These are phyloP conservation scores for Corythornis cristatus DNA, from an alignment of 2,113 vertebrate genomes.

Conservation along the genomic window DNA sequence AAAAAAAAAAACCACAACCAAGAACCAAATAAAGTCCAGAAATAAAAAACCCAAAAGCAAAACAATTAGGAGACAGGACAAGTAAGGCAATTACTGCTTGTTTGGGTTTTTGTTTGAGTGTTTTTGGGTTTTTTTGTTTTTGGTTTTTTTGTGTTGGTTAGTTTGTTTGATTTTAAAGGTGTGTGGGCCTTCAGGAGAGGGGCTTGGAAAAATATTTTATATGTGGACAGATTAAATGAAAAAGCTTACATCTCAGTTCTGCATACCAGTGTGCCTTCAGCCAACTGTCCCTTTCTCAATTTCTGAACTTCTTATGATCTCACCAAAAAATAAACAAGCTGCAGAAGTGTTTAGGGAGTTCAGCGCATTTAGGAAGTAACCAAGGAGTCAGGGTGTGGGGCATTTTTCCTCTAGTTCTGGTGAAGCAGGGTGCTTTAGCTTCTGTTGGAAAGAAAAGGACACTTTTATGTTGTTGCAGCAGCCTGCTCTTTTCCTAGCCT, in stretches of 20 bases:
- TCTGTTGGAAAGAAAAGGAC: not conserved
- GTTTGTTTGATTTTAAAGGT: not conserved
- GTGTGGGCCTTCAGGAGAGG: not conserved
- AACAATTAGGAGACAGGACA: not conserved
- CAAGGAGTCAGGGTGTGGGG: not conserved
- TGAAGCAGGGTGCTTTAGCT: not conserved
- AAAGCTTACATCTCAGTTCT: not conserved
- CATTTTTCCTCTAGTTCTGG: not conserved
- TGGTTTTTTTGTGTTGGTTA: not conserved
- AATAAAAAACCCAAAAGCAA: not conserved
- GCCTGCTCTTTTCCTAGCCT: not conserved
- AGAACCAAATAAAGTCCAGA: not conserved
- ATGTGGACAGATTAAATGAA: not conserved
- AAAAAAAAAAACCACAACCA: not conserved
- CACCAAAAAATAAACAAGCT: constrained; percentile 17
- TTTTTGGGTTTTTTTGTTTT: not conserved
- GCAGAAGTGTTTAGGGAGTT: not conserved
- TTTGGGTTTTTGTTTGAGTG: not conserved
- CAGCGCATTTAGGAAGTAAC: not conserved
- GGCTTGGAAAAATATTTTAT: not conserved
- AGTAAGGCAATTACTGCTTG: not conserved
- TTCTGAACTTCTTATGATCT: constrained; percentile 3
- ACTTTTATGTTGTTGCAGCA: accelerated
- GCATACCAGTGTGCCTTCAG: not conserved
- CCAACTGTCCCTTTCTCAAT: not conserved